These are phyloP conservation scores for Trichonephila clavata DNA, from an alignment of 1,140 invertebrate species.

Conservation along the genomic window DNA sequence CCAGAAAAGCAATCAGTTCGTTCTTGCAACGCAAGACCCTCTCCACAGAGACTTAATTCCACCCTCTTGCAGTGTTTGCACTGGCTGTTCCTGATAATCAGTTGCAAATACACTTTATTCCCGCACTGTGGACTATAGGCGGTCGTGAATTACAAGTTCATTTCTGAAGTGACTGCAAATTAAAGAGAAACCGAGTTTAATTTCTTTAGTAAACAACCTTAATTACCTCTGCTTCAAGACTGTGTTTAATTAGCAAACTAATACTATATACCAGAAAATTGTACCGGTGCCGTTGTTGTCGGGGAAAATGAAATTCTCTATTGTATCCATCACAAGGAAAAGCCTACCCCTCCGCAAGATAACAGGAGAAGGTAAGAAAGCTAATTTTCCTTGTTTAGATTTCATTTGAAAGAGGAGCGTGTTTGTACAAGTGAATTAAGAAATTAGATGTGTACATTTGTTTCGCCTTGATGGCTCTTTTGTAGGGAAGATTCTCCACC, in stretches of 20 bases:
- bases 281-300: not conserved
- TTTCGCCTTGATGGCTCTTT: not conserved
- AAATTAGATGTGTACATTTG: not conserved
- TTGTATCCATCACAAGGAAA: not conserved
- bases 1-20: not conserved
- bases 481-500: not conserved
- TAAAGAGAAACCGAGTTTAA: conserved; percentile 35
- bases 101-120: conserved; percentile 17
- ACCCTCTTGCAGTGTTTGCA: not conserved
- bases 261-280: conserved; percentile 28
- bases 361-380: not conserved
- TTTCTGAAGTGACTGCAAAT: conserved; percentile 46
- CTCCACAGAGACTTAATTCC: not conserved
- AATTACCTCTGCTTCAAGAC: conserved; percentile 20
- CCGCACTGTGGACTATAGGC: not conserved
- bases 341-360: not conserved
- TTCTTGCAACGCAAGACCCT: not conserved
- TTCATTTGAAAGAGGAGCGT: not conserved
- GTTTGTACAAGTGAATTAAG: not conserved
- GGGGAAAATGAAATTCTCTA: conserved; percentile 20
- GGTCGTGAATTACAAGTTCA: conserved; percentile 6
- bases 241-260: conserved; percentile 50
- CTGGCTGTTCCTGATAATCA: not conserved
- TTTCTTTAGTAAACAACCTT: conserved; percentile 41
- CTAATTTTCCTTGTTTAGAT: conserved; percentile 36